Percentiles rank a stretch among this genome's conserved stretches.
Conservation (phyloP, 1,140 invertebrate species). For the Bombyx mandarina region DNA sequence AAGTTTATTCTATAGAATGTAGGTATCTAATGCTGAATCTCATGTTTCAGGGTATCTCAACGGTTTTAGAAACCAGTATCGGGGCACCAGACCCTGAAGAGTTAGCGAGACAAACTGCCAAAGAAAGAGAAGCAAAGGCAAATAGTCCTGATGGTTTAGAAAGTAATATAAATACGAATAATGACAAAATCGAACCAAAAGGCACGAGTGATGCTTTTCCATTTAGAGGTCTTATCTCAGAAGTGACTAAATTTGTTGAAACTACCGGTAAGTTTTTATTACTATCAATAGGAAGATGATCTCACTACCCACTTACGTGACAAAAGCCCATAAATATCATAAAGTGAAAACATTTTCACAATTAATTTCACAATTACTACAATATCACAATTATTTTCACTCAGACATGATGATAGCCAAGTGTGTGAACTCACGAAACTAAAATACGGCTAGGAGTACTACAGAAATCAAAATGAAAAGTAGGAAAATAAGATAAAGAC, state of each 20-base stretch:
- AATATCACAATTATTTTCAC: no score
- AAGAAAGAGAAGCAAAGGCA: constrained; percentile 21
- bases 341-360: no score
- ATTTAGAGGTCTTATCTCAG: constrained; percentile 77
- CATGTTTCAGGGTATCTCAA: constrained; percentile 62
- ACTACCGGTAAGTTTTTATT: constrained; percentile 64
- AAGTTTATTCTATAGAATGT: background rate
- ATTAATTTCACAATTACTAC: no score
- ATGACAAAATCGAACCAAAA: constrained; percentile 3
- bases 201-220: constrained; percentile 56
- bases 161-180: constrained; percentile 9
- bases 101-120: constrained; percentile 69
- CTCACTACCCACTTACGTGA: no score
- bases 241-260: constrained; percentile 80
- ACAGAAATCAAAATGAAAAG: no score
- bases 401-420: no score
- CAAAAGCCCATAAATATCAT: no score
- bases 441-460: no score
- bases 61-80: constrained; percentile 82
- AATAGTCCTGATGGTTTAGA: constrained; percentile 8
- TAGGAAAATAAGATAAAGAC: no score
- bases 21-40: background rate
- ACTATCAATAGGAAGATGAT: no score
- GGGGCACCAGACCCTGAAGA: constrained; percentile 84
- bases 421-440: no score